Evolutionary conservation across 2,113 vertebrate genomes (phyloP).

Genomic region (Grallaria varia): DNA sequence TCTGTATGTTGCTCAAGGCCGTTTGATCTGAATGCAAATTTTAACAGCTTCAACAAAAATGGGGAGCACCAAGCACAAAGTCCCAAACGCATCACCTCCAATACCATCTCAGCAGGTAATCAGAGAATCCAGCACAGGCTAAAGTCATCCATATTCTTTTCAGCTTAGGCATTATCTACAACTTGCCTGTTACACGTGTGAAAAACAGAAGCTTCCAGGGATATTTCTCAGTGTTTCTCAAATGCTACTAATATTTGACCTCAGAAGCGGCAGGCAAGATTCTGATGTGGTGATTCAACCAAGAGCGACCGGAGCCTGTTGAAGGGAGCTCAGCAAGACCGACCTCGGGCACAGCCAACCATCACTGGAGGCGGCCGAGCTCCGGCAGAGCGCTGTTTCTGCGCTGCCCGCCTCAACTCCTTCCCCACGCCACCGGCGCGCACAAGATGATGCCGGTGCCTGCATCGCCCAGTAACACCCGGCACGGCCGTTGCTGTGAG

Average conservation of each 20-base stretch:
- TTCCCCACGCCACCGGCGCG: rapidly evolving
- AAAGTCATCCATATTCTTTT: rapidly evolving
- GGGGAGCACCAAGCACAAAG: background rate
- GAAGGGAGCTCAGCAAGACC: background rate
- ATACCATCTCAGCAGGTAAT: background rate
- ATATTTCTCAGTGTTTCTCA: background rate
- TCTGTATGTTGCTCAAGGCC: background rate
- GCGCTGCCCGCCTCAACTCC: background rate
- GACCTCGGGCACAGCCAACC: rapidly evolving
- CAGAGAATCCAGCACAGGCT: no score
- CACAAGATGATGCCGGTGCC: background rate
- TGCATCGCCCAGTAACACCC: background rate
- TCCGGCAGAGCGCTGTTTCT: background rate
- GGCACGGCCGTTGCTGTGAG: background rate
- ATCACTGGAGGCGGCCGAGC: background rate
- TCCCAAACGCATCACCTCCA: background rate
- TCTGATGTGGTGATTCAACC: background rate
- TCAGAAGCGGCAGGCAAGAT: background rate
- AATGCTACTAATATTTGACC: background rate
- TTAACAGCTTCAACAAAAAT: background rate
- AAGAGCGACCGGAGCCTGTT: background rate
- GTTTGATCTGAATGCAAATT: background rate
- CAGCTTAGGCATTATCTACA: rapidly evolving
- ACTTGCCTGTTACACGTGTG: rapidly evolving
- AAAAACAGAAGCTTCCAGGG: background rate